A percentile compares a stretch with the other conserved stretches of the same genome.
Evolutionary conservation across 2,797 vertebrate species (phyloP).

Genomic region (Intellagama lesueurii): DNA sequence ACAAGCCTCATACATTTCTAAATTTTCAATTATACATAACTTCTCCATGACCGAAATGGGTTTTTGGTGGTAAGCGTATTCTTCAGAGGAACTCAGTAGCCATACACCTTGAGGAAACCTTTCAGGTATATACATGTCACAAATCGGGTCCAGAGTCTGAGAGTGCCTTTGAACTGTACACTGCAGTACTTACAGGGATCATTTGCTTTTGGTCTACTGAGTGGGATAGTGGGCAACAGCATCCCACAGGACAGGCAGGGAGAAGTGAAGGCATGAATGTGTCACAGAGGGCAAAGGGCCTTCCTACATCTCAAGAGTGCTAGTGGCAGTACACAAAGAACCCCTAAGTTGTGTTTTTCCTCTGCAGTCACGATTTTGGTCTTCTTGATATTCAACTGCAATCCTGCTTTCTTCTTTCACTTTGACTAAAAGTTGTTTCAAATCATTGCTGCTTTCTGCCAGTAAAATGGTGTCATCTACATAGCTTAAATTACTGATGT

Average conservation of each 20-base stretch:
- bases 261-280: background rate
- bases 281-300: background rate
- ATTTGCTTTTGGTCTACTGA: background rate
- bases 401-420: too few relatives aligned
- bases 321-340: background rate
- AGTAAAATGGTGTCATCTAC: too few relatives aligned
- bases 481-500: too few relatives aligned
- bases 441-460: too few relatives aligned
- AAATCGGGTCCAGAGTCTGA: background rate
- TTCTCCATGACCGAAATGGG: background rate
- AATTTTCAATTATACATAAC: background rate
- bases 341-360: background rate
- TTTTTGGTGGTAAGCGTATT: background rate
- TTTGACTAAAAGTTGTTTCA: too few relatives aligned
- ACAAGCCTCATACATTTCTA: background rate
- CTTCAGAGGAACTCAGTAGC: background rate
- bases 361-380: too few relatives aligned
- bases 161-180: background rate
- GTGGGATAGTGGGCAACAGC: background rate
- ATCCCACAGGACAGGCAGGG: background rate
- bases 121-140: background rate
- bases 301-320: background rate
- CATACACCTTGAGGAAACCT: background rate
- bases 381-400: too few relatives aligned
- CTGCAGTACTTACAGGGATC: background rate